Conservation (phyloP, 2,888 invertebrate genomes). For the Acrobeloides nanus region DNA sequence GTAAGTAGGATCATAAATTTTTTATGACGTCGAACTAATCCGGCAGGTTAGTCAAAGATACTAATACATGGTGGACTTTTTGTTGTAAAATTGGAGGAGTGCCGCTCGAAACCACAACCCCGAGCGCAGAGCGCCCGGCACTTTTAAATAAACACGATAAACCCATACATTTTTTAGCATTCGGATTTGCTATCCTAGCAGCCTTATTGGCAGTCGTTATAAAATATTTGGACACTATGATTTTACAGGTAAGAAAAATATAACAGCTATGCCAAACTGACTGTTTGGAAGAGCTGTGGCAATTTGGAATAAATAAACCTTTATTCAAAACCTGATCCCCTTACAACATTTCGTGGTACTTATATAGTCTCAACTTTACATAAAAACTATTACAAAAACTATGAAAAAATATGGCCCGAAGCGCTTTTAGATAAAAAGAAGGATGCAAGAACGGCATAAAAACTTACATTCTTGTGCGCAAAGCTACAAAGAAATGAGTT, state of each 20-base stretch:
- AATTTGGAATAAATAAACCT: not conserved
- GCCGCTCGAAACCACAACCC: too few relatives aligned
- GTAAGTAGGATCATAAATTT: conserved; percentile 15
- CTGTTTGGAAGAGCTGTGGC: too few relatives aligned
- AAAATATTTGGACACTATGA: conserved; percentile 22
- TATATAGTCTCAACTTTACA: not conserved
- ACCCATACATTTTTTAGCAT: conserved; percentile 16
- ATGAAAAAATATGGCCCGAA: not conserved
- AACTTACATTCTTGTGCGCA: too few relatives aligned
- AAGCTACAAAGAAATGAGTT: too few relatives aligned
- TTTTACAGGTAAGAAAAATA: conserved; percentile 15
- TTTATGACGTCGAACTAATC: conserved; percentile 6
- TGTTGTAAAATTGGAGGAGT: too few relatives aligned
- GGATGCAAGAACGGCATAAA: too few relatives aligned
- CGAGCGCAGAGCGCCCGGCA: too few relatives aligned
- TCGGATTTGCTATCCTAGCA: conserved; percentile 22
- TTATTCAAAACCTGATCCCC: not conserved
- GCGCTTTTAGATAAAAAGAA: not conserved
- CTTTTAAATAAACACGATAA: not conserved
- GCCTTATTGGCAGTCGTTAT: conserved; percentile 12
- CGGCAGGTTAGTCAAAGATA: not conserved
- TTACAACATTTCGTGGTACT: not conserved
- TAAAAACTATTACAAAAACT: not conserved
- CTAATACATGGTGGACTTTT: not conserved
- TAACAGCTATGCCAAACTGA: not conserved